These are phyloP conservation scores for Pammene aurita DNA, from an alignment of 2,888 invertebrate genomes.

Conservation along the genomic window DNA sequence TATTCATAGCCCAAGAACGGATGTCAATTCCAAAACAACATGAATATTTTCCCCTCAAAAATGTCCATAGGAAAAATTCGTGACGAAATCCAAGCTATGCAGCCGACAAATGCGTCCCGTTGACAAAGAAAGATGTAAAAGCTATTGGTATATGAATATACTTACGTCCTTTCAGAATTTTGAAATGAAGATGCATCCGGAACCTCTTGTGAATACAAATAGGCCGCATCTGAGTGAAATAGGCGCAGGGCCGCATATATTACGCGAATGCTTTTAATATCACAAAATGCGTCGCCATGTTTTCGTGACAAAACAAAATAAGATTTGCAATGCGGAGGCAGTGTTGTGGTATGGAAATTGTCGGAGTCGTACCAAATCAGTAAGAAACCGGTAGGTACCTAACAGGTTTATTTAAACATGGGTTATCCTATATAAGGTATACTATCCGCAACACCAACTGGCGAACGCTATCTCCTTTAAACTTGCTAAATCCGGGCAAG, in stretches of 20 bases:
- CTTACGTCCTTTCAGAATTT: conserved; percentile 12
- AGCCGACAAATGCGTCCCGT: conserved; percentile 47
- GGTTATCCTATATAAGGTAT: too few species aligned
- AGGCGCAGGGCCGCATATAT: conserved; percentile 52
- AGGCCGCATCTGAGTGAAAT: conserved; percentile 52
- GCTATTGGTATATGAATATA: neutral
- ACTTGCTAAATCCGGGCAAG: too few species aligned
- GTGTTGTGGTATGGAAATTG: neutral
- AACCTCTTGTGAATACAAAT: conserved; percentile 59
- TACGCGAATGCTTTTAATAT: conserved; percentile 58
- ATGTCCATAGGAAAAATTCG: conserved; percentile 47
- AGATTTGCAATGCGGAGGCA: conserved; percentile 42
- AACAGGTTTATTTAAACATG: too few species aligned
- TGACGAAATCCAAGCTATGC: conserved; percentile 50
- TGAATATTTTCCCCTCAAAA: conserved; percentile 49
- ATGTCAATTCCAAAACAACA: conserved; percentile 47
- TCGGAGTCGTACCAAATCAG: too few species aligned
- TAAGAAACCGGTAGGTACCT: too few species aligned
- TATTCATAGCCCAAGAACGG: conserved; percentile 42
- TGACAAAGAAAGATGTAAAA: neutral
- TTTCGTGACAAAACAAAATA: conserved; percentile 51
- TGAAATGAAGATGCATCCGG: conserved; percentile 44
- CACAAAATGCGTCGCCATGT: conserved; percentile 54
- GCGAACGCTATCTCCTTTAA: too few species aligned
- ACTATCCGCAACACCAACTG: too few species aligned